phyloP scores from a whole-genome alignment of 2,888 invertebrate species.

The Drosophila monieri region DNA sequence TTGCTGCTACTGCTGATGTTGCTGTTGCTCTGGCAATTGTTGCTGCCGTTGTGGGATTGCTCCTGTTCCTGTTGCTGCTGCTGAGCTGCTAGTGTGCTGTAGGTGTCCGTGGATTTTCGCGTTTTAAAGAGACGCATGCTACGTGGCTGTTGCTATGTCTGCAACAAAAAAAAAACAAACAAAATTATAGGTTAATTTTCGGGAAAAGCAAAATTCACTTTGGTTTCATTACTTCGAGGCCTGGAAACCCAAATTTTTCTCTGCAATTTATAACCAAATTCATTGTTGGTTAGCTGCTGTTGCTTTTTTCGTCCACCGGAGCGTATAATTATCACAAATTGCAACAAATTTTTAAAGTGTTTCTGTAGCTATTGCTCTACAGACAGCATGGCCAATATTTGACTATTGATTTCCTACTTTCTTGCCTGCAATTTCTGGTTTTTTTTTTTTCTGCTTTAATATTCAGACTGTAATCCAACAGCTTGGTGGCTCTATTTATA shows the following conservation, averaged over 20 bases:
- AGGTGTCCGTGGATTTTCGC: conserved; percentile 83
- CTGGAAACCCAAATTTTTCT: conserved; percentile 50
- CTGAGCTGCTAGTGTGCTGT: conserved; percentile 67
- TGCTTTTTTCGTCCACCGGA: conserved; percentile 57
- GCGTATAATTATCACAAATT: conserved; percentile 67
- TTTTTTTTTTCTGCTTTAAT: conserved; percentile 6
- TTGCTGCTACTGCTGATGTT: conserved; percentile 15
- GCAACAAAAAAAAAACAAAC: conserved; percentile 2
- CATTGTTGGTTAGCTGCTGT: conserved; percentile 30
- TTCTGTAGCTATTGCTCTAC: conserved; percentile 12
- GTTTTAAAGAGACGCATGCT: conserved; percentile 84
- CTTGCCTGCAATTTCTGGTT: conserved; percentile 2
- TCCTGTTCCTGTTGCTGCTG: conserved; percentile 45
- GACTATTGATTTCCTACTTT: conserved; percentile 41
- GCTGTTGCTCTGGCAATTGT: conserved; percentile 22
- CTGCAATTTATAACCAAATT: conserved; percentile 36
- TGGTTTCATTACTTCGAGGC: conserved; percentile 28
- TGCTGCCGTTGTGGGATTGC: conserved; percentile 36
- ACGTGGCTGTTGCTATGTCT: conserved; percentile 28
- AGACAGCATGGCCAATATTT: conserved; percentile 9
- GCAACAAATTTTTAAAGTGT: conserved; percentile 41
- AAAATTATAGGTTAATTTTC: conserved; percentile 24
- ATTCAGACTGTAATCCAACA: background rate
- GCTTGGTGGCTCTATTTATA: conserved; percentile 19
- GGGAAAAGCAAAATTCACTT: conserved; percentile 9